Conservation (phyloP, 1,140 invertebrate genomes). For the Phymastichus coffea region DNA sequence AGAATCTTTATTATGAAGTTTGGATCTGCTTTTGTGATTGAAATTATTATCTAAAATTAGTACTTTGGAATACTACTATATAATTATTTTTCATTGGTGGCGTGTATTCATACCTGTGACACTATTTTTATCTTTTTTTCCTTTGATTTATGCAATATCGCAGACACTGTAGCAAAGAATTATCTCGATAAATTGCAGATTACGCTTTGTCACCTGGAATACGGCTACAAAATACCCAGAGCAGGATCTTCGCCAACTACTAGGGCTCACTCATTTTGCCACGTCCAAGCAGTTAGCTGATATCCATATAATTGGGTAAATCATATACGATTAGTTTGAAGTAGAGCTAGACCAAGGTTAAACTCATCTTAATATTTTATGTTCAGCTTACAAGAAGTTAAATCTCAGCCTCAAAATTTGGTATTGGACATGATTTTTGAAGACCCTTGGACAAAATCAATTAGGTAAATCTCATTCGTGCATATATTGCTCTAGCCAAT, state of each 20-base stretch:
- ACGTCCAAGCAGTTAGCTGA: conserved; percentile 68
- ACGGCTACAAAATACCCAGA: conserved; percentile 75
- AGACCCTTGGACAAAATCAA: conserved; percentile 80
- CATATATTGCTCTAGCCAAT: not conserved
- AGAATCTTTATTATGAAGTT: too few species aligned
- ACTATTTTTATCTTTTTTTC: too few species aligned
- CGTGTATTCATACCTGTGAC: too few species aligned
- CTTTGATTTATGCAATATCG: too few species aligned
- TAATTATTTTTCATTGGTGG: too few species aligned
- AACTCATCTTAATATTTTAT: conserved; percentile 16
- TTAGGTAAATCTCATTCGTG: conserved; percentile 50
- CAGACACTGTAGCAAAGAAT: too few species aligned
- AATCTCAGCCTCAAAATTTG: conserved; percentile 82
- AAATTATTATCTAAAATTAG: too few species aligned
- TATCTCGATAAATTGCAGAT: conserved; percentile 54
- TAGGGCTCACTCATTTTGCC: conserved; percentile 65
- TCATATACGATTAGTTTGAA: conserved; percentile 14
- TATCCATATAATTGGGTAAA: conserved; percentile 78
- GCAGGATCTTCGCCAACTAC: conserved; percentile 66
- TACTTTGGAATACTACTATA: too few species aligned
- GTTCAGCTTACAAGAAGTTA: conserved; percentile 84
- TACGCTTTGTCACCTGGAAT: conserved; percentile 83
- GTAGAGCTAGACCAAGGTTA: not conserved
- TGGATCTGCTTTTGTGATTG: too few species aligned
- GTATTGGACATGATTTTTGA: conserved; percentile 77